These are phyloP conservation scores for Plumapathes pennacea DNA, from an alignment of 92 coral and sea anemone genomes.

Conservation along the genomic window DNA sequence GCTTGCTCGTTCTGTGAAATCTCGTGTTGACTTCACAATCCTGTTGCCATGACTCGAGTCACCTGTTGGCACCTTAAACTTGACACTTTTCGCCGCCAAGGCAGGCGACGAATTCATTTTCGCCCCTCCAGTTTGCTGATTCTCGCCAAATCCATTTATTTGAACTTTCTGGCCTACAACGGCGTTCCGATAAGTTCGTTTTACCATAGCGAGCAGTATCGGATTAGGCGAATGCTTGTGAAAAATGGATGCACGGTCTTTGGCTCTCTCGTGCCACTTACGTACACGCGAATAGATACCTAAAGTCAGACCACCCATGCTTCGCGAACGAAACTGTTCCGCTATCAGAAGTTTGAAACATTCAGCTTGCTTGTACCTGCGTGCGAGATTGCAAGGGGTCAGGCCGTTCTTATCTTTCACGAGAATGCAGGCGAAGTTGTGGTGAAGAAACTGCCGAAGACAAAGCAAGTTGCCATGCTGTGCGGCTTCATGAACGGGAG, in stretches of 20 bases:
- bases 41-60: conserved; percentile 21
- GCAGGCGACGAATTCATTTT: conserved; percentile 62
- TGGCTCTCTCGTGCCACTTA: conserved; percentile 94
- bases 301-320: conserved; percentile 70
- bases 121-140: conserved; percentile 65
- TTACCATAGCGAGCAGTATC: conserved; percentile 77
- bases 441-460: conserved; percentile 79
- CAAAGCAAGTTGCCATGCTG: conserved; percentile 74
- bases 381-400: conserved; percentile 93
- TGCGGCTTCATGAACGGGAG: conserved; percentile 93
- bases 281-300: conserved; percentile 85
- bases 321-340: conserved; percentile 90
- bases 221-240: conserved; percentile 86
- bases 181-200: conserved; percentile 57
- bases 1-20: conserved; percentile 9
- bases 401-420: conserved; percentile 81
- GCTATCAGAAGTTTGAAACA: conserved; percentile 92
- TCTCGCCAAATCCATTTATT: conserved; percentile 85
- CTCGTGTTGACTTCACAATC: conserved; percentile 36
- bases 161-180: conserved; percentile 90
- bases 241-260: conserved; percentile 72
- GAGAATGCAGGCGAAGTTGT: conserved; percentile 83
- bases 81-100: conserved; percentile 16
- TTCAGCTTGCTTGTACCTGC: conserved; percentile 76
- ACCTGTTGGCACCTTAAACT: conserved; percentile 59